A percentile compares a stretch with the other conserved stretches of the same genome.
Conservation (phyloP, 2,113 vertebrate species). For the Xiphophorus couchianus region DNA sequence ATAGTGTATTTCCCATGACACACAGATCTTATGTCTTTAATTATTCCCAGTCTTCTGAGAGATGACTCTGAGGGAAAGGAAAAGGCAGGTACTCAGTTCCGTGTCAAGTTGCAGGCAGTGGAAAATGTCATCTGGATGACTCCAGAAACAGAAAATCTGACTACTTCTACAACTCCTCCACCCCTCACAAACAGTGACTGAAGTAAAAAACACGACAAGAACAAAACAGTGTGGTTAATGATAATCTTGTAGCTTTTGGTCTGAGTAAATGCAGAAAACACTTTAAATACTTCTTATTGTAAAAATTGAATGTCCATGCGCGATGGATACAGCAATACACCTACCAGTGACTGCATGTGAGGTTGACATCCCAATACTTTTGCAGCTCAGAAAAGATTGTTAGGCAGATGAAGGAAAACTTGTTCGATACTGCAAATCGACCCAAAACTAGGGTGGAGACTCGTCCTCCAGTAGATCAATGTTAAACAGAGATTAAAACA, state of each 20-base stretch:
- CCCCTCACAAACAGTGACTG: not conserved
- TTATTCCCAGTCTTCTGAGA: too few species aligned
- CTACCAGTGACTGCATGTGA: not conserved
- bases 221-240: not conserved
- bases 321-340: not conserved
- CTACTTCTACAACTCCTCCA: not conserved
- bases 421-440: not conserved
- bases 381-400: not conserved
- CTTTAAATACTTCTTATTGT: not conserved
- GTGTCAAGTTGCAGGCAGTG: not conserved
- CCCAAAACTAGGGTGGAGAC: not conserved
- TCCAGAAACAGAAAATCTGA: not conserved
- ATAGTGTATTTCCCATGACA: too few species aligned
- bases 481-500: not conserved
- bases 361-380: not conserved
- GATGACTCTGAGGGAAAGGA: not conserved
- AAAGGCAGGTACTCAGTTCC: not conserved
- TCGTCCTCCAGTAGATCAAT: not conserved
- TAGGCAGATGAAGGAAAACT: not conserved
- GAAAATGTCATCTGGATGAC: not conserved
- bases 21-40: too few species aligned
- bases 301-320: not conserved
- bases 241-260: not conserved
- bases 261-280: not conserved
- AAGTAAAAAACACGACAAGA: not conserved